Percentiles rank a stretch among this genome's conserved stretches.
Evolutionary conservation across 1,140 invertebrate genomes (phyloP).

Genomic region (Hermetia illucens): DNA sequence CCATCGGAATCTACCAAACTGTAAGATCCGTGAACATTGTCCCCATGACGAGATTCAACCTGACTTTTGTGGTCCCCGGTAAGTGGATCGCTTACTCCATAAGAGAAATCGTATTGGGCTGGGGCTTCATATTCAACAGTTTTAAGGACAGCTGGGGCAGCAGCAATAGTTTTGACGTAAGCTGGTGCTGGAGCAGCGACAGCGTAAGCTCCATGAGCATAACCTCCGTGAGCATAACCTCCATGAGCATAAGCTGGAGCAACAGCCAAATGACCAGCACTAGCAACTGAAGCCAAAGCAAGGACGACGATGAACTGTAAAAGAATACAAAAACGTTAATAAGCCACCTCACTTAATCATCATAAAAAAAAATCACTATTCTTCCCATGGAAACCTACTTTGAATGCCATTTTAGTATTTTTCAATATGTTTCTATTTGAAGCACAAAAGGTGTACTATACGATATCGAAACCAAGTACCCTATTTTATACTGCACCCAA

Average conservation of each 20-base stretch:
- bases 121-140: conserved; percentile 31
- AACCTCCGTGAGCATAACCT: conserved; percentile 17
- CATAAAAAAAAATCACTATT: too few species aligned
- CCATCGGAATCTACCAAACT: conserved; percentile 29
- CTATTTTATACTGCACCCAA: too few species aligned
- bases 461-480: too few species aligned
- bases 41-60: conserved; percentile 29
- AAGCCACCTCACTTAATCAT: too few species aligned
- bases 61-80: conserved; percentile 46
- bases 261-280: conserved; percentile 15
- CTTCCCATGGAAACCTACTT: too few species aligned
- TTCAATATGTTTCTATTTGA: too few species aligned
- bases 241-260: conserved; percentile 14
- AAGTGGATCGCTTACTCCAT: conserved; percentile 47
- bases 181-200: conserved; percentile 13
- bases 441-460: too few species aligned
- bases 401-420: too few species aligned
- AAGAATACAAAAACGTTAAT: too few species aligned
- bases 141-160: conserved; percentile 7
- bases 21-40: conserved; percentile 34
- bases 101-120: conserved; percentile 41
- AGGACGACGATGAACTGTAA: neutral
- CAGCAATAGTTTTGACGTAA: neutral
- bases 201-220: conserved; percentile 5
- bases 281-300: conserved; percentile 20